Percentiles rank a stretch among this genome's conserved stretches.
Evolutionary conservation across 2,797 vertebrate species (phyloP).

Genomic region (Ceryle rudis): DNA sequence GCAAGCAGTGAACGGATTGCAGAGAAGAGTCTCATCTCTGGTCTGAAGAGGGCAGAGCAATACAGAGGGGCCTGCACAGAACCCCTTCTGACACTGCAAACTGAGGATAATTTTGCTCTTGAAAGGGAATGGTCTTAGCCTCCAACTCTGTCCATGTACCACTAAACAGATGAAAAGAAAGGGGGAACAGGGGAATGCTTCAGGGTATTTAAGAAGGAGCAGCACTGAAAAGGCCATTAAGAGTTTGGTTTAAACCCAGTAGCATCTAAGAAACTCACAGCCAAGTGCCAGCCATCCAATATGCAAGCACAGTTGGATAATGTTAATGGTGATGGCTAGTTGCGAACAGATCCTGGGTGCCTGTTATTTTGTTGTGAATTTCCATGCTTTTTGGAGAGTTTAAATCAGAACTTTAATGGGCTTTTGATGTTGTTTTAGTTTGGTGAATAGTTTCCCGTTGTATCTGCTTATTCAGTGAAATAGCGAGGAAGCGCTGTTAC

Average conservation of each 20-base stretch:
- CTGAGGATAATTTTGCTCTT: background rate
- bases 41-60: background rate
- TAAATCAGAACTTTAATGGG: conserved; percentile 71
- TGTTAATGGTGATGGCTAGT: conserved; percentile 48
- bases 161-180: background rate
- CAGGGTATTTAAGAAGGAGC: background rate
- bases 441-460: conserved; percentile 64
- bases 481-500: conserved; percentile 50
- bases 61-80: background rate
- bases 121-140: background rate
- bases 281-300: background rate
- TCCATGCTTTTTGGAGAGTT: conserved; percentile 44
- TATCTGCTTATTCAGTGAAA: conserved; percentile 78
- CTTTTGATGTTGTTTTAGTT: conserved; percentile 69
- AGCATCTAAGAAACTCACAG: background rate
- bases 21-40: background rate
- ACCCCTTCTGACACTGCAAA: background rate
- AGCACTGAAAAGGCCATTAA: background rate
- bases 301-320: conserved; percentile 18
- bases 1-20: background rate
- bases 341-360: conserved; percentile 2
- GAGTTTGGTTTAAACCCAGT: background rate
- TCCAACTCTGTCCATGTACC: background rate
- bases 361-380: conserved; percentile 48
- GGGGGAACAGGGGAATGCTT: background rate